Percentiles rank a stretch among this genome's conserved stretches.
phyloP scores from a whole-genome alignment of 2,113 vertebrate species.

The Ailurus styani region DNA sequence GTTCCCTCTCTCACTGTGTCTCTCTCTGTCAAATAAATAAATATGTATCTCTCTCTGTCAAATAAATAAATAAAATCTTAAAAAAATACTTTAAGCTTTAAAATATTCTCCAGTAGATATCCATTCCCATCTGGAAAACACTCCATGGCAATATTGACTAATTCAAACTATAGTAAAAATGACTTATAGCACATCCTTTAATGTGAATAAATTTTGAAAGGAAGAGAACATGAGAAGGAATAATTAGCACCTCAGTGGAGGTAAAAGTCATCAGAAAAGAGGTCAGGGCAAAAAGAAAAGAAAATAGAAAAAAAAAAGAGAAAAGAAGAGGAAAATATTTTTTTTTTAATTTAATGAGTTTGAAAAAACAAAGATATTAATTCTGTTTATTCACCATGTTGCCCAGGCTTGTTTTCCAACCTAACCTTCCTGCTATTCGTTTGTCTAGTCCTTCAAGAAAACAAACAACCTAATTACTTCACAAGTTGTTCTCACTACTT shows the following conservation, averaged over 20 bases:
- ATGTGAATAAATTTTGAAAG: slow-evolving; percentile 10
- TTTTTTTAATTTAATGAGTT: neutral
- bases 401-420: neutral
- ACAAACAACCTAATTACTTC: neutral
- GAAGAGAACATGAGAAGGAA: neutral
- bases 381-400: neutral
- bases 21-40: no score
- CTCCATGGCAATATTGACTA: neutral
- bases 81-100: neutral
- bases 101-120: neutral
- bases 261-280: neutral
- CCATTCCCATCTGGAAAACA: neutral
- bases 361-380: neutral
- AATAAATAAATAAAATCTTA: no score
- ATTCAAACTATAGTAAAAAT: neutral
- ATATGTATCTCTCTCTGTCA: no score
- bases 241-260: neutral
- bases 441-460: neutral
- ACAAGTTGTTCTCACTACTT: neutral
- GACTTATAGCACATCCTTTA: neutral
- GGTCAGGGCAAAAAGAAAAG: neutral
- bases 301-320: neutral
- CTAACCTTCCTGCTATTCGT: neutral
- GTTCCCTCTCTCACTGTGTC: no score
- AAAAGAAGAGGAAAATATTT: neutral